Conservation (phyloP, 2,797 vertebrate species). For the Tenualosa ilisha region DNA sequence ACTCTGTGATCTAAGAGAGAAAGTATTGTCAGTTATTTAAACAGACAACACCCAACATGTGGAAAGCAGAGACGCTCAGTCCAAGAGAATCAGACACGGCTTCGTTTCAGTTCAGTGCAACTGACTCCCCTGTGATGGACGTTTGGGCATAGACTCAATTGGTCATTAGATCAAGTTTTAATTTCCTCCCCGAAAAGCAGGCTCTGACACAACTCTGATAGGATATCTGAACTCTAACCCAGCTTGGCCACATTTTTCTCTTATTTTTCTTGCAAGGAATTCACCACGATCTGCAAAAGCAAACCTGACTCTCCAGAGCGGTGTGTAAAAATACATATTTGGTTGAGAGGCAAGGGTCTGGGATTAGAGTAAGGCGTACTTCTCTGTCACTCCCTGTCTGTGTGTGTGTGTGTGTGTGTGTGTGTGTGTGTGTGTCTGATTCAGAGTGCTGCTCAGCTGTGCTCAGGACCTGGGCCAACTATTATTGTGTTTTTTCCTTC, state of each 20-base stretch:
- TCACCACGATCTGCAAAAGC: conserved; percentile 19
- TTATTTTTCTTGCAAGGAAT: not conserved
- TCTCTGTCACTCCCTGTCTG: not conserved
- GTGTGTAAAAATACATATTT: conserved; percentile 24
- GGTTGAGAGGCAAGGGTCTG: conserved; percentile 17
- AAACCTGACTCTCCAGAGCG: conserved; percentile 18
- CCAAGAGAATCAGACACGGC: not conserved
- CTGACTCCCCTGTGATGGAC: not conserved
- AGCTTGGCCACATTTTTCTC: conserved; percentile 3
- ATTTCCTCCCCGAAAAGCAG: not conserved
- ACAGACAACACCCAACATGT: conserved; percentile 15
- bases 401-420: conserved; percentile 20
- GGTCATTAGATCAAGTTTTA: conserved; percentile 8
- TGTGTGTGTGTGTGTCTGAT: conserved; percentile 15
- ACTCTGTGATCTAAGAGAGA: conserved; percentile 11
- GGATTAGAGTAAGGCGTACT: not conserved
- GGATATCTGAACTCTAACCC: conserved; percentile 13
- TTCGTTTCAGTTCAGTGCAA: not conserved
- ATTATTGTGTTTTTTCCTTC: conserved; percentile 39
- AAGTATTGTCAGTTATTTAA: not conserved
- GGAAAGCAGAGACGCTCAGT: not conserved
- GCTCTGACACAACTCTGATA: not conserved
- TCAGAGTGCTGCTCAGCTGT: conserved; percentile 17
- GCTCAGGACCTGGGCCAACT: conserved; percentile 37
- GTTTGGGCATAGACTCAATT: not conserved